Evolutionary conservation across 2,888 invertebrate species (phyloP), one percentile per base, ranked within the genome.

Genomic region (Drosophila affinis): DNA sequence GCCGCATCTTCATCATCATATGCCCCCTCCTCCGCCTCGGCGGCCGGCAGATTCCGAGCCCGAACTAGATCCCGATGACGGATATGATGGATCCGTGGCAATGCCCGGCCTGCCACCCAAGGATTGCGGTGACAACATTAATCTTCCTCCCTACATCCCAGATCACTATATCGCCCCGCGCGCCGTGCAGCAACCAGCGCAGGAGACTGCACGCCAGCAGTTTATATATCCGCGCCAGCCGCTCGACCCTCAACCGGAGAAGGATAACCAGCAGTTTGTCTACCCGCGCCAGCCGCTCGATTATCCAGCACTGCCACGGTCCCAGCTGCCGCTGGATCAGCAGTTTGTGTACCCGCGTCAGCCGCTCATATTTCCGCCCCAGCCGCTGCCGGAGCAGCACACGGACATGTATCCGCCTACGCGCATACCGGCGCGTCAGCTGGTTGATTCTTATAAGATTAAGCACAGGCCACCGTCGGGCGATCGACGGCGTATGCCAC

Each of bases 401-500:
- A 56, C 45, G 2, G 46, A 62, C n/a, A 49, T 52, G 24, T 71
- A 53, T 24, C 59, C 27, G 45, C 59, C 65, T 6, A 0, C 39
- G 39, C 14, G 39, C 7, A 2, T 39, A 7, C 14, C 39, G 5
- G 39, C 39, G 39, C 39, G 39, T 7, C 39, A 39, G 39, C 39
- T 39, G 14, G 14, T 39, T 3, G 39, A 39, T 14, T 39, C 39
- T 2, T 39, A 39, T 2, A 39, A 39, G n/a, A 39, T 39, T 0
- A 39, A 39, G 1, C 39, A 39, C 0, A 68, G 69, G 0, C 3
- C 65, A 39, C 34, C 67, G 3, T 68, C 77, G 1, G 61, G 69
- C 0, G 80, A 82, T 70, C 86, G 76, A 2, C 73, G 77, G 0
- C 75, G 49, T 0, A 59, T 55, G 47, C 64, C 65, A 12, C 62